Percentiles rank a stretch among this genome's conserved stretches.
These are phyloP conservation scores for Rhyacophila evoluta DNA, from an alignment of 2,888 invertebrate genomes.

Conservation along the genomic window DNA sequence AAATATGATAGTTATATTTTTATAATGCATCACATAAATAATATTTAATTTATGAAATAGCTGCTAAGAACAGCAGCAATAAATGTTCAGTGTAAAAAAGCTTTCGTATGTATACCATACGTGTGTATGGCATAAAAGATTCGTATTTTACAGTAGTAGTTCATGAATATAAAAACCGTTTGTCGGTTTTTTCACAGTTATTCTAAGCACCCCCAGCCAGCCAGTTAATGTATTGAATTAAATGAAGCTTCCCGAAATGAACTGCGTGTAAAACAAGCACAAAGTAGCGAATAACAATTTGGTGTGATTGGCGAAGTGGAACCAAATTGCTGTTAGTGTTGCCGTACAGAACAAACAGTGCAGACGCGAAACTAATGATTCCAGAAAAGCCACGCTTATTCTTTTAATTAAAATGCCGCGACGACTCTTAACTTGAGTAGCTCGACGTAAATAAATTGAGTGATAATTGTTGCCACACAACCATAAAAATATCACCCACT, in stretches of 20 bases:
- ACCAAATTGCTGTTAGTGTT: slow-evolving; percentile 15
- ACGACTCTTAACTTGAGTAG: not conserved
- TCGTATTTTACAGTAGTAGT: too few species aligned
- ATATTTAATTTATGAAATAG: too few species aligned
- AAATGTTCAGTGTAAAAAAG: too few species aligned
- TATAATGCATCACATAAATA: too few species aligned
- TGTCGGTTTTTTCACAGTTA: not conserved
- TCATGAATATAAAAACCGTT: not conserved
- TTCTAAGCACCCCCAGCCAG: not conserved
- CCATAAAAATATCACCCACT: too few species aligned
- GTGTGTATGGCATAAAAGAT: too few species aligned
- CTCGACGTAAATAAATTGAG: too few species aligned
- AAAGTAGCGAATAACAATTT: slow-evolving; percentile 1
- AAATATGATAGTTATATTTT: too few species aligned
- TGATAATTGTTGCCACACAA: too few species aligned
- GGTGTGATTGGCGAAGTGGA: slow-evolving; percentile 24
- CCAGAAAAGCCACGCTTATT: slow-evolving; percentile 4
- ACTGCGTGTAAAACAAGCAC: slow-evolving; percentile 10
- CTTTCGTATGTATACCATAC: too few species aligned
- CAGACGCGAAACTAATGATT: slow-evolving; percentile 22
- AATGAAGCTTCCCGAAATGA: slow-evolving; percentile 1
- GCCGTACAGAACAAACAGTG: slow-evolving; percentile 7
- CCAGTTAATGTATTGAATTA: slow-evolving; percentile 19
- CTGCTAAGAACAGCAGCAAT: too few species aligned
- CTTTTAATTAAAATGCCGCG: slow-evolving; percentile 4